phyloP scores from a whole-genome alignment of 1,140 invertebrate genomes.

The Aricia agestis region DNA sequence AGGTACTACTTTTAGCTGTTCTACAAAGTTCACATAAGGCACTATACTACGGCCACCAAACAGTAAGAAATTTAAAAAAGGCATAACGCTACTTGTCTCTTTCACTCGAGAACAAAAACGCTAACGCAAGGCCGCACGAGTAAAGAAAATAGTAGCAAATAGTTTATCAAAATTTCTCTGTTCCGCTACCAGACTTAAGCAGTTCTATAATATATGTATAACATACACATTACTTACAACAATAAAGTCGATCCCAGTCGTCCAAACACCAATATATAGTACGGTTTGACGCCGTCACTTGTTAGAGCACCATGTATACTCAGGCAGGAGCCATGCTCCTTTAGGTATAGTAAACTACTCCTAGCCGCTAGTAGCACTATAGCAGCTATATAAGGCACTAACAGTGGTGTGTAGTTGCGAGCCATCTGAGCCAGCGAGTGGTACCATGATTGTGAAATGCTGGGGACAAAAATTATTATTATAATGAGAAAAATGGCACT shows the following conservation, averaged over 20 bases:
- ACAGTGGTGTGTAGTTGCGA: constrained; percentile 50
- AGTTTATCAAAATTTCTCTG: no score
- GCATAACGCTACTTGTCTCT: no score
- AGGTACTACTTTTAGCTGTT: no score
- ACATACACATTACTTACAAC: constrained; percentile 38
- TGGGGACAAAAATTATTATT: constrained; percentile 33
- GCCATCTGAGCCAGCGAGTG: constrained; percentile 47
- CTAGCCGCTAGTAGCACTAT: constrained; percentile 50
- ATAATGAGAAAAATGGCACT: no score
- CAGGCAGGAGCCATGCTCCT: constrained; percentile 37
- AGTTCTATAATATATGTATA: not conserved
- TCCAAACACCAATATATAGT: constrained; percentile 46
- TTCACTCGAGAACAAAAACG: no score
- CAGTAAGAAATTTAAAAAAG: no score
- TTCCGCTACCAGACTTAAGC: no score
- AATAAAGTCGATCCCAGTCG: constrained; percentile 38
- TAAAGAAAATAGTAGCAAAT: no score
- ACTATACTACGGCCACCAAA: no score
- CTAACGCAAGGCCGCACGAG: no score
- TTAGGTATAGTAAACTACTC: constrained; percentile 41
- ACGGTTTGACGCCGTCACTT: constrained; percentile 54
- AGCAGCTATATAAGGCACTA: constrained; percentile 52
- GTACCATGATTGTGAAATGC: constrained; percentile 59
- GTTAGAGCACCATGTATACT: constrained; percentile 48
- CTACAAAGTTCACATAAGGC: no score